Conservation (phyloP, 1,140 invertebrate genomes). For the Drosophila triauraria region DNA sequence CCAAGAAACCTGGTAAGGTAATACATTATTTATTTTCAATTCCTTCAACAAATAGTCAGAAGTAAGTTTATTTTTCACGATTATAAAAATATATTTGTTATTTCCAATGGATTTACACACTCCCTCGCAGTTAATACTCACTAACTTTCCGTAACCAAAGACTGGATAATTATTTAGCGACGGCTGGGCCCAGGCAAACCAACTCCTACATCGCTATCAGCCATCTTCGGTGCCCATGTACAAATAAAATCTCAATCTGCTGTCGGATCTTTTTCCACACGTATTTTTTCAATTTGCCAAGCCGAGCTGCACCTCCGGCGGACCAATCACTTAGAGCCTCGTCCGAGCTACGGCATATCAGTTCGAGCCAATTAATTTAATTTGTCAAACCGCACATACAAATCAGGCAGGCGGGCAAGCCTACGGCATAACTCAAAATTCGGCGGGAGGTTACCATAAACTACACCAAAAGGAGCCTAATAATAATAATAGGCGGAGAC, state of each 20-base stretch:
- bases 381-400: conserved; percentile 58
- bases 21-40: too few species aligned
- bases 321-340: conserved; percentile 40
- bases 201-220: conserved; percentile 30
- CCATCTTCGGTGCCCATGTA: conserved; percentile 43
- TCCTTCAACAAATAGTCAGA: too few species aligned
- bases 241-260: conserved; percentile 47
- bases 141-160: neutral
- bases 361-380: conserved; percentile 59
- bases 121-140: neutral
- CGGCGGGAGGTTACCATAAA: conserved; percentile 16
- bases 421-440: conserved; percentile 31
- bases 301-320: conserved; percentile 32
- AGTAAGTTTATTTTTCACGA: neutral
- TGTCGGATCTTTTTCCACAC: conserved; percentile 17
- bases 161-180: conserved; percentile 22
- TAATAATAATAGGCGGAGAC: conserved; percentile 19
- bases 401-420: conserved; percentile 24
- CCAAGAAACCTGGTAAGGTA: neutral
- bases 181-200: conserved; percentile 12
- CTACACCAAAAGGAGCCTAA: conserved; percentile 15
- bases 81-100: neutral
- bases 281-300: conserved; percentile 41
- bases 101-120: neutral
- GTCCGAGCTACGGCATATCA: conserved; percentile 35